phyloP scores from a whole-genome alignment of 2,797 vertebrate species.

The Spea hammondii region DNA sequence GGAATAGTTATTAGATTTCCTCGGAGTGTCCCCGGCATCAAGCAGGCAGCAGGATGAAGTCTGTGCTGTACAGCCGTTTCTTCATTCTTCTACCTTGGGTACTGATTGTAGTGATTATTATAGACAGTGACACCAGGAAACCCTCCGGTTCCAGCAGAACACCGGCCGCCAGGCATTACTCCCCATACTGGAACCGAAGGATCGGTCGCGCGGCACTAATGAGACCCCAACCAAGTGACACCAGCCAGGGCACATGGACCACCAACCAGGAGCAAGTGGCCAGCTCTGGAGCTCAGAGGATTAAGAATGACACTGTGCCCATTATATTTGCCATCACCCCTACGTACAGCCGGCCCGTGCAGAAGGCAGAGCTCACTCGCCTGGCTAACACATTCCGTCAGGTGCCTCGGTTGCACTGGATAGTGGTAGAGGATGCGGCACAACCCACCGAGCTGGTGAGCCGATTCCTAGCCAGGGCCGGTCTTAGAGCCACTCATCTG shows the following conservation, averaged over 20 bases:
- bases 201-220: slow-evolving; percentile 57
- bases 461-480: slow-evolving; percentile 81
- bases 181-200: slow-evolving; percentile 40
- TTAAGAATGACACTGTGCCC: slow-evolving; percentile 66
- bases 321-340: slow-evolving; percentile 93
- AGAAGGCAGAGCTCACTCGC: slow-evolving; percentile 95
- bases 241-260: slow-evolving; percentile 54
- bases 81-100: slow-evolving; percentile 91
- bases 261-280: slow-evolving; percentile 56
- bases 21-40: not conserved
- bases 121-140: slow-evolving; percentile 84
- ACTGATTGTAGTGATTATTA: slow-evolving; percentile 90
- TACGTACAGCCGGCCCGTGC: slow-evolving; percentile 91
- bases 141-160: slow-evolving; percentile 64
- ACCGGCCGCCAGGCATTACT: slow-evolving; percentile 53
- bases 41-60: slow-evolving; percentile 78
- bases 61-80: slow-evolving; percentile 83
- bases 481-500: slow-evolving; percentile 88
- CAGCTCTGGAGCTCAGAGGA: slow-evolving; percentile 4
- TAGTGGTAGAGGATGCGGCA: slow-evolving; percentile 90
- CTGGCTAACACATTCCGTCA: slow-evolving; percentile 91
- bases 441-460: slow-evolving; percentile 84
- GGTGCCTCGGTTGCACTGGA: slow-evolving; percentile 90
- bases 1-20: not conserved
- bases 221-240: slow-evolving; percentile 56